Evolutionary conservation across 2,113 vertebrate genomes (phyloP), one percentile per base, ranked within the genome.

Genomic region (Microcebus murinus): DNA sequence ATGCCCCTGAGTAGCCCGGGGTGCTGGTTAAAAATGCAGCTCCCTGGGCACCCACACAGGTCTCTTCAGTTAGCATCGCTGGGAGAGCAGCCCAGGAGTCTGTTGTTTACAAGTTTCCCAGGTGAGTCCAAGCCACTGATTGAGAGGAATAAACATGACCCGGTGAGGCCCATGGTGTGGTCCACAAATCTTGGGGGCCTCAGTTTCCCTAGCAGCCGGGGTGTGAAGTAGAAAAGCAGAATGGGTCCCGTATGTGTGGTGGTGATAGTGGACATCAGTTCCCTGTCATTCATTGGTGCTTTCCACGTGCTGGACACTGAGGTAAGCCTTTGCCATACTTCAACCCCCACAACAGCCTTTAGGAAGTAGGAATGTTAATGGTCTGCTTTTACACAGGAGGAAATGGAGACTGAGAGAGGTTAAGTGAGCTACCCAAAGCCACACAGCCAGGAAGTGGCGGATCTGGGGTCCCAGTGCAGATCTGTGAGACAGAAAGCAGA

Each of bases 401-500:
- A 87, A 87, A 61, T 55, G 27, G 45, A 94, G 65, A 87, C 36
- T 92, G 87, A 70, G 84, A 92, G 86, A 92, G 42, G 21, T 73
- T 73, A 91, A 88, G 77, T 7, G 29, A 70, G 25, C 74, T 85
- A 21, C 23, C 21, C 27, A 17, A 68, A 84, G 63, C 81, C 84
- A 71, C 84, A 70, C 14, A 84, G 91, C 59, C 77, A 45, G 8
- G 39, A 39, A 34, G 39, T 12, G 68, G 15, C 74, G 17, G 79
- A 29, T 13, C 82, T 45, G 52, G 48, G 77, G 77, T 88, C 85
- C 79, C 55, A 4, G 39, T 18, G 55, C 23, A 9, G 50, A 70
- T 27, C 36, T 85, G 17, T 59, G 71, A 15, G n/a, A 39, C 63
- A 18, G 29, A 14, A 42, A 79, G 79, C 48, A 67, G 67, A 50